phyloP scores from a whole-genome alignment of 1,140 invertebrate species.

The Leptonema lineaticorne region DNA sequence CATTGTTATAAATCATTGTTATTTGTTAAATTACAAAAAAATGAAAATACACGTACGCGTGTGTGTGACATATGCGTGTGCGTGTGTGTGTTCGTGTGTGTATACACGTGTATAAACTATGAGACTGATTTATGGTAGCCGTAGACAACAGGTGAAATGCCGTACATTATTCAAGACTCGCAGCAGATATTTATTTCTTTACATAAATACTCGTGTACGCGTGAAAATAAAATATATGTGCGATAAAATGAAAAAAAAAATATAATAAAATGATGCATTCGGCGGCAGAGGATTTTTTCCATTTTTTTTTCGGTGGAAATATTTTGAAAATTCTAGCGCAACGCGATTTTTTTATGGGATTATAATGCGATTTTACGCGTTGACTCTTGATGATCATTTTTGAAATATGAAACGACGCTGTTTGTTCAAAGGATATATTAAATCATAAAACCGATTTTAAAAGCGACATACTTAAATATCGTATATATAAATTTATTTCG shows the following conservation, averaged over 20 bases:
- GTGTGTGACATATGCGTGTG: too few species aligned
- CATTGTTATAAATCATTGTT: background rate
- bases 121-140: conserved; percentile 12
- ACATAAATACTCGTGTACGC: background rate
- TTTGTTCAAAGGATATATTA: too few species aligned
- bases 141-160: conserved; percentile 21
- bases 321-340: background rate
- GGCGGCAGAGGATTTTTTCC: too few species aligned
- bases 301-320: too few species aligned
- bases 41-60: conserved; percentile 1
- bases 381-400: background rate
- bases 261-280: too few species aligned
- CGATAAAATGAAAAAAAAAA: too few species aligned
- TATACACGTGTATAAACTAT: conserved; percentile 2
- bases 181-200: conserved; percentile 14
- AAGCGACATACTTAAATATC: too few species aligned
- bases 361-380: background rate
- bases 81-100: too few species aligned
- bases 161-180: conserved; percentile 12
- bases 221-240: background rate
- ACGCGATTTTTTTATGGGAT: background rate
- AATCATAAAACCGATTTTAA: too few species aligned
- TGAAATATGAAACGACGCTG: too few species aligned
- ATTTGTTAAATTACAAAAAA: background rate
- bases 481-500: too few species aligned